phyloP scores from a whole-genome alignment of 2,113 vertebrate species.

The Pseudopipra pipra region DNA sequence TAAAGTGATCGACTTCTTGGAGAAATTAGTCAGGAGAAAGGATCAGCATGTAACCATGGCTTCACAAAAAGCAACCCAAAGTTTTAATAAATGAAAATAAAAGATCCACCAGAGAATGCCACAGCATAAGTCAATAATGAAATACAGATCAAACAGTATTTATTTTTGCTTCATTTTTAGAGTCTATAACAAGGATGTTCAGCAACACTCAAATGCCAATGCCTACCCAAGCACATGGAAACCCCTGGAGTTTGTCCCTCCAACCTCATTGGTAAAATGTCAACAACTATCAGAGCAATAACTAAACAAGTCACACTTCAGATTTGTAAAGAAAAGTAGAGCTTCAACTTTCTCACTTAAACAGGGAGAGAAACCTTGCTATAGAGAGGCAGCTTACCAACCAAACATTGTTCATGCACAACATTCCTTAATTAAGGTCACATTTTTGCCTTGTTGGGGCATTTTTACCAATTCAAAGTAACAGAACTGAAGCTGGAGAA shows the following conservation, averaged over 20 bases:
- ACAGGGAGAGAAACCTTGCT: not conserved
- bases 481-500: not conserved
- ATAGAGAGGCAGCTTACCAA: not conserved
- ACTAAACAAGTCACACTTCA: slow-evolving; percentile 27
- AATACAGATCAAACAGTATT: slow-evolving; percentile 42
- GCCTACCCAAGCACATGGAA: not conserved
- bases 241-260: not conserved
- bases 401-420: not conserved
- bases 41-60: not conserved
- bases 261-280: not conserved
- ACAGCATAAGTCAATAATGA: not conserved
- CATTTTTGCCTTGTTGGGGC: not conserved
- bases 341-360: not conserved
- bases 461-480: not conserved
- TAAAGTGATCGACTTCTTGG: not conserved
- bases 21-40: not conserved
- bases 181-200: slow-evolving; percentile 23
- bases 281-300: slow-evolving; percentile 16
- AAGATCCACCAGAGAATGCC: not conserved
- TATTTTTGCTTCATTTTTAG: slow-evolving; percentile 44
- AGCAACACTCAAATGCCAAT: slow-evolving; percentile 4
- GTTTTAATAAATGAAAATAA: not conserved
- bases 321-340: slow-evolving; percentile 6
- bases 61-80: not conserved
- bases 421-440: not conserved